A percentile compares a stretch with the other conserved stretches of the same genome.
Conservation (phyloP, 2,888 invertebrate genomes). For the Bellardia bayeri region DNA sequence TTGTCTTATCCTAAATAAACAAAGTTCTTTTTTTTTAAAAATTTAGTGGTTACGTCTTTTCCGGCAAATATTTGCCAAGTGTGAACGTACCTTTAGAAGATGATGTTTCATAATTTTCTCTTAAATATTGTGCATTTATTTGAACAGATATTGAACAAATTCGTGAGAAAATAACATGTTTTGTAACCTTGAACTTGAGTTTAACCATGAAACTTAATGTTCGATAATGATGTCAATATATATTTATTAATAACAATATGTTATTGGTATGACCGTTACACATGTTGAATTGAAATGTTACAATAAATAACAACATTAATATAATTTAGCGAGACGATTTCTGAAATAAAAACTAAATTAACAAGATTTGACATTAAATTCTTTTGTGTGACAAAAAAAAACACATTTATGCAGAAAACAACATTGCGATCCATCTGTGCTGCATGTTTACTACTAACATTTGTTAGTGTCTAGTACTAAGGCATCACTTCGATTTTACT, state of each 20-base stretch:
- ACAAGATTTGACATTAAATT: no score
- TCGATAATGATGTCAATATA: conserved; percentile 3
- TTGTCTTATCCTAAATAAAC: no score
- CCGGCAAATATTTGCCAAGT: no score
- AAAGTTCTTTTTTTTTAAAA: no score
- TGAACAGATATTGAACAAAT: background rate
- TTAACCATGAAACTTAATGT: conserved; percentile 64
- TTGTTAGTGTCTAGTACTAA: no score
- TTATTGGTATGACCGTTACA: background rate
- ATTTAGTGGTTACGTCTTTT: no score
- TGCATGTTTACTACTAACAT: no score
- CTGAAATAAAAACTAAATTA: no score
- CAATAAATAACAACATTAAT: background rate
- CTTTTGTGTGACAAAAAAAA: no score
- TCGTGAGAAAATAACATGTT: background rate
- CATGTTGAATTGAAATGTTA: background rate
- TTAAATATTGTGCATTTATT: background rate
- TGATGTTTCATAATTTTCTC: background rate
- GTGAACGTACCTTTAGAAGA: background rate
- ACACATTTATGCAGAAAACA: no score
- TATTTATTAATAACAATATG: background rate
- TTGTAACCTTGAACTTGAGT: conserved; percentile 72
- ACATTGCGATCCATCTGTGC: no score
- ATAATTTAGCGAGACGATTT: background rate
- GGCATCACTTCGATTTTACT: no score